A percentile compares a stretch with the other conserved stretches of the same genome.
Evolutionary conservation across 2,113 vertebrate species (phyloP).

Genomic region (Tonatia bakeri): DNA sequence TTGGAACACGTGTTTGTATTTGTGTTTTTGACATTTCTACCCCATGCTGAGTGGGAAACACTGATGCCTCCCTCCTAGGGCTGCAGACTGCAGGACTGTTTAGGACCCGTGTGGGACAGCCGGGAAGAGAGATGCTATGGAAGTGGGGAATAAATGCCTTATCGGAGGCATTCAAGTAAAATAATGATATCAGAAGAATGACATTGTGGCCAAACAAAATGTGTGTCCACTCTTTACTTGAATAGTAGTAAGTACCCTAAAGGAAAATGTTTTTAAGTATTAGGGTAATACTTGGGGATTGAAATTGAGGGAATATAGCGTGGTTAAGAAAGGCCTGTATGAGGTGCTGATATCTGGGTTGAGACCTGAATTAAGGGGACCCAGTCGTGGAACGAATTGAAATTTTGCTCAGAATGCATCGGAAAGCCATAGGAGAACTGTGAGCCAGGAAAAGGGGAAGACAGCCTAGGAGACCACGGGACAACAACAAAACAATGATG

Average conservation of each 20-base stretch:
- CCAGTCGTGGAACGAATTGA: neutral
- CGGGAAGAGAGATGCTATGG: neutral
- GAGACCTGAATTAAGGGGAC: neutral
- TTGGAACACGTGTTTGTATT: neutral
- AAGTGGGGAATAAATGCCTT: neutral
- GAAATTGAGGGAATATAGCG: neutral
- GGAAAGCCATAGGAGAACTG: neutral
- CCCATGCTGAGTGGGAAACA: neutral
- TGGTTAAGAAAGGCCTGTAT: neutral
- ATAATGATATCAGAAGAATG: neutral
- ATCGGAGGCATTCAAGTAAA: neutral
- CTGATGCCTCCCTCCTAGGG: neutral
- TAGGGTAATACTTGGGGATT: neutral
- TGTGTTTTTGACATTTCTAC: neutral
- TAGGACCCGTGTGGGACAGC: fast-evolving
- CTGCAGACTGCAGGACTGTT: neutral
- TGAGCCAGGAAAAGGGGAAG: neutral
- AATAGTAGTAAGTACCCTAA: neutral
- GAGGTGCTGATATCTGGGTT: neutral
- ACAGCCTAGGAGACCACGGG: neutral
- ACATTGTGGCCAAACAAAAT: neutral
- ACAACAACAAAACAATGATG: neutral
- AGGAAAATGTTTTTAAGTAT: neutral
- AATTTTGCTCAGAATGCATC: neutral
- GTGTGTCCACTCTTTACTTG: neutral